Conservation (phyloP, 2,888 invertebrate species). For the Sphecodes monilicornis region DNA sequence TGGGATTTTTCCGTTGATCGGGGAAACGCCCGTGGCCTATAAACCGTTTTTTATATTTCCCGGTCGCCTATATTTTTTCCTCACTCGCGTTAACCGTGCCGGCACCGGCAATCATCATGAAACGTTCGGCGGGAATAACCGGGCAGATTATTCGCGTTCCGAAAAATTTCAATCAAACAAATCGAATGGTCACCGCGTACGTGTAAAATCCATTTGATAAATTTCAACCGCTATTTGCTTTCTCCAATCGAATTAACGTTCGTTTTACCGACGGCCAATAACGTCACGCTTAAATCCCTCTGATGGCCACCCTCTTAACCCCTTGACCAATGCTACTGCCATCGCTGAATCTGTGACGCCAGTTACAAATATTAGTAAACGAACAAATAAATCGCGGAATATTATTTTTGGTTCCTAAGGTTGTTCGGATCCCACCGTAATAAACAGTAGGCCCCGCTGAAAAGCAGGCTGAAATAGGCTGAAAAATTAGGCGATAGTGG, state of each 20-base stretch:
- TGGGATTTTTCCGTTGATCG: conserved; percentile 34
- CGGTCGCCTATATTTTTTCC: neutral
- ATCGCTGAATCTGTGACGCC: neutral
- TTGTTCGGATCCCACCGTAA: no score
- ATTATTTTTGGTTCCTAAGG: neutral
- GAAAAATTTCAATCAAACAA: conserved; percentile 10
- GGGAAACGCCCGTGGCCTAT: neutral
- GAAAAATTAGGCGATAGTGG: no score
- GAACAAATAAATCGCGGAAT: neutral
- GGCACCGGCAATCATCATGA: conserved; percentile 19
- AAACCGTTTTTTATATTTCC: conserved; percentile 4
- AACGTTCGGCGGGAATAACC: conserved; percentile 3
- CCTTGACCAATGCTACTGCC: neutral
- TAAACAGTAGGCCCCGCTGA: no score
- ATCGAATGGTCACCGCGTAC: conserved; percentile 13
- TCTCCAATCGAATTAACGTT: conserved; percentile 16
- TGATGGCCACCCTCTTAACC: neutral
- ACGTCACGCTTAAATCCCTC: neutral
- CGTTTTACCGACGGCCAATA: neutral
- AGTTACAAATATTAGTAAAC: neutral
- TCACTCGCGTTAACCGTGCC: neutral
- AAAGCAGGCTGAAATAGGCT: no score
- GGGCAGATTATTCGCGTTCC: conserved; percentile 21
- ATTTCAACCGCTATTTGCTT: conserved; percentile 16
- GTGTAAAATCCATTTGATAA: conserved; percentile 25